Evolutionary conservation across 2,888 invertebrate species (phyloP), one percentile per base, ranked within the genome.

Genomic region (Lissocephala sabroskyi): DNA sequence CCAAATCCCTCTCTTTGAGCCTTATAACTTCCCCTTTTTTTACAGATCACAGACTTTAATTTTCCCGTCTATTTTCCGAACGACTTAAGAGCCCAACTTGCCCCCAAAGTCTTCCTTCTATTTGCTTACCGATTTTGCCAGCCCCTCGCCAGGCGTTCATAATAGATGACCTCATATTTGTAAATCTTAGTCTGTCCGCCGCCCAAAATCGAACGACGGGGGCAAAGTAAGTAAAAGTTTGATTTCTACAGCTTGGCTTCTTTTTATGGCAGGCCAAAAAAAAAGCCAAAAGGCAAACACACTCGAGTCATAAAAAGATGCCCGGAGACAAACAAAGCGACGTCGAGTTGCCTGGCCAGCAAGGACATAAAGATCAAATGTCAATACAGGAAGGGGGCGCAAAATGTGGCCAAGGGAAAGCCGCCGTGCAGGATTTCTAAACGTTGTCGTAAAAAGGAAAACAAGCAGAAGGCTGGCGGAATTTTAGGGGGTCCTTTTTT

Each of bases 281-380:
- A 83, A 83, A 80, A 82, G 84, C 84, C 84, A 78, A 80, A 84
- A 80, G 82, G 81, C 83, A 82, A 82, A 82, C 84, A 82, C 79
- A 81, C 84, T 82, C 78, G 79, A 82, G 81, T 75, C 82, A 81
- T 82, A 81, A 81, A 81, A 81, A 81, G 81, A 80, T 81, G 81
- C 79, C 81, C 59, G 74, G 65, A 75, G 78, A 78, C 80, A 79
- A 79, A 80, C 80, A 81, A 64, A 74, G 68, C 74, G 59, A 67
- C 64, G 62, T 62, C 17, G 33, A 13, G 13, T 9, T 10, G 16
- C 49, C 59, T 57, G 54, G 54, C 59, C 58, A 62, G 42, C 59
- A 64, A 61, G 58, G 63, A 71, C 71, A 80, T 80, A 81, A 81
- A 80, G 81, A 81, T 81, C 80, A 80, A 81, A 81, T 81, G 80